Percentiles rank a stretch among this genome's conserved stretches.
phyloP scores from a whole-genome alignment of 1,140 invertebrate species.

The Ceratina australensis region DNA sequence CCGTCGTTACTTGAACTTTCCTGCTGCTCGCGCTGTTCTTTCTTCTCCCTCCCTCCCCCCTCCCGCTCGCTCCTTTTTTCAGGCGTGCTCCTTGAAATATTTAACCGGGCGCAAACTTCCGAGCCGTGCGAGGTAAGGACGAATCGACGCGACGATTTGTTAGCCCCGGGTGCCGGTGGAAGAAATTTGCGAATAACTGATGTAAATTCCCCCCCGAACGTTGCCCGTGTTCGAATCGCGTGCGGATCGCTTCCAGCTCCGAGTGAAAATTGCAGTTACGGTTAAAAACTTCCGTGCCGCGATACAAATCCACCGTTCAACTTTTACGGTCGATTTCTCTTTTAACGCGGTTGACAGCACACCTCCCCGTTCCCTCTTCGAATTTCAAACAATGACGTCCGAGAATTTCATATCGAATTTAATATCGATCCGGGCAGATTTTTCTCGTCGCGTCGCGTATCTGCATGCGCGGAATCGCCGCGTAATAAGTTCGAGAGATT shows the following conservation, averaged over 20 bases:
- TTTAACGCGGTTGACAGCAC: neutral
- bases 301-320: constrained; percentile 3
- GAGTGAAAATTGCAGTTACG: constrained; percentile 16
- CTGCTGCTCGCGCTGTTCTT: constrained; percentile 14
- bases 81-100: constrained; percentile 54
- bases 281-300: neutral
- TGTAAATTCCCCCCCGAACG: neutral
- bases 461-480: too few species aligned
- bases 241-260: neutral
- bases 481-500: too few species aligned
- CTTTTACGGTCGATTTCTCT: constrained; percentile 13
- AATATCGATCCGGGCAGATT: too few species aligned
- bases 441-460: too few species aligned
- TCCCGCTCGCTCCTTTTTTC: constrained; percentile 24
- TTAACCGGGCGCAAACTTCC: constrained; percentile 53
- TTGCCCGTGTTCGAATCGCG: constrained; percentile 1
- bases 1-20: constrained; percentile 59
- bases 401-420: neutral
- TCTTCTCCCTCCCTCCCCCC: constrained; percentile 18
- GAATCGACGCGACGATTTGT: constrained; percentile 50
- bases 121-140: constrained; percentile 11
- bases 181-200: constrained; percentile 38
- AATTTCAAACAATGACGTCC: neutral
- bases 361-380: neutral
- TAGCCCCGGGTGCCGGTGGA: constrained; percentile 1